Conservation (phyloP, 2,888 invertebrate species). For the Dinocampus coccinellae region DNA sequence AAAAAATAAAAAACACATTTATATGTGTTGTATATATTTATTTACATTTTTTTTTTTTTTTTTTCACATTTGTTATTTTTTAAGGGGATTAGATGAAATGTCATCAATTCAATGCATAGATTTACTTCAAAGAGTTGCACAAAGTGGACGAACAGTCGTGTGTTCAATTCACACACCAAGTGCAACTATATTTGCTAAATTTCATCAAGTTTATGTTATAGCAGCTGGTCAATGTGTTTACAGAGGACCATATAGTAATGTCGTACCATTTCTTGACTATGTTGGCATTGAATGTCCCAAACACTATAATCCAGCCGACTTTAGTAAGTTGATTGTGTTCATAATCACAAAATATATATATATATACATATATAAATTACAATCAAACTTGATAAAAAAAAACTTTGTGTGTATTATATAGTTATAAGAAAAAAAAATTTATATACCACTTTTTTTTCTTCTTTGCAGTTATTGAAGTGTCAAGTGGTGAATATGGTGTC, state of each 20-base stretch:
- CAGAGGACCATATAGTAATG: constrained; percentile 82
- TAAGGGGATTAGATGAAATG: constrained; percentile 90
- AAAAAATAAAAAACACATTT: not conserved
- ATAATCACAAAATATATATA: not conserved
- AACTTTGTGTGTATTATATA: too few species aligned
- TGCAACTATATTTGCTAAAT: constrained; percentile 90
- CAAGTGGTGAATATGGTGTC: constrained; percentile 83
- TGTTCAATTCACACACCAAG: constrained; percentile 98
- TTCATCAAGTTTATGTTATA: constrained; percentile 92
- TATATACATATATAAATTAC: not conserved
- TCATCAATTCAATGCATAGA: constrained; percentile 91
- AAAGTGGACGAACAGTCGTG: constrained; percentile 88
- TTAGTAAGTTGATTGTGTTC: constrained; percentile 75
- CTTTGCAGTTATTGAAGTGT: constrained; percentile 81
- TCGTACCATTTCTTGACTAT: constrained; percentile 85
- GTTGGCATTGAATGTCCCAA: constrained; percentile 88
- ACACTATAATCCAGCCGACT: constrained; percentile 97
- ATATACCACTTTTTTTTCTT: not conserved
- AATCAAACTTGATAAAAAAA: constrained; percentile 16
- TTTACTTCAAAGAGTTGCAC: constrained; percentile 85
- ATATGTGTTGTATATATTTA: not conserved
- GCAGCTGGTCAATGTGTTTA: constrained; percentile 92
- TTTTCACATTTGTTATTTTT: constrained; percentile 1
- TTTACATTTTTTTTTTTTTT: not conserved
- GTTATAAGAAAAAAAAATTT: constrained; percentile 16